phyloP scores from a whole-genome alignment of 2,888 invertebrate species.

The Phyto melanocephala region DNA sequence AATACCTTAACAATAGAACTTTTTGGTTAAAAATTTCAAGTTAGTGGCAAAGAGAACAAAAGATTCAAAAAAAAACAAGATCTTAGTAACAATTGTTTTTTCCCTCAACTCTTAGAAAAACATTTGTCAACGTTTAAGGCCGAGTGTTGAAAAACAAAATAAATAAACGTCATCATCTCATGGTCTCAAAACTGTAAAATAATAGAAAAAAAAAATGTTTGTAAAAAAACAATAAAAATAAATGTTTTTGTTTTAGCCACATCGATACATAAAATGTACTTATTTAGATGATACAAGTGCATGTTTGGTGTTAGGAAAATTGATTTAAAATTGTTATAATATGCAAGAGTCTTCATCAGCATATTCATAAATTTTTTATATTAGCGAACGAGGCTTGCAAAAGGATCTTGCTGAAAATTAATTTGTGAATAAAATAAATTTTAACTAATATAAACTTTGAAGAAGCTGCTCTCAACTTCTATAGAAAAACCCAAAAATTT shows the following conservation, averaged over 20 bases:
- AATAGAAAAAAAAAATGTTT: neutral
- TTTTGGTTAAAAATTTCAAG: constrained; percentile 43
- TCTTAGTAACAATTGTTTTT: constrained; percentile 22
- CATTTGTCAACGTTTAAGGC: constrained; percentile 30
- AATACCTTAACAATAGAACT: constrained; percentile 60
- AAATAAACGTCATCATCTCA: constrained; percentile 23
- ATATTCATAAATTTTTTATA: no score
- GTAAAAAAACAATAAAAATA: no score
- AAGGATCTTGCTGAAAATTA: no score
- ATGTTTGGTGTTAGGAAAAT: no score
- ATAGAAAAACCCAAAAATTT: no score
- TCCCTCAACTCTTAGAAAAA: neutral
- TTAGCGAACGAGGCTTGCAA: no score
- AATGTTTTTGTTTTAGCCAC: neutral
- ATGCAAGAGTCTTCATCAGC: no score
- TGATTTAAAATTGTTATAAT: no score
- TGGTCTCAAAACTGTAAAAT: constrained; percentile 29
- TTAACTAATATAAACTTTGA: no score
- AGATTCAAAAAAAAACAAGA: constrained; percentile 6
- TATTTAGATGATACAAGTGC: neutral
- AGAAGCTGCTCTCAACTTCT: no score
- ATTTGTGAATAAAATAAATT: no score
- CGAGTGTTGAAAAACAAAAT: constrained; percentile 7
- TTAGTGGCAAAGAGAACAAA: constrained; percentile 24
- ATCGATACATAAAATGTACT: neutral